phyloP scores from a whole-genome alignment of 2,113 vertebrate species.

The Daboia siamensis region DNA sequence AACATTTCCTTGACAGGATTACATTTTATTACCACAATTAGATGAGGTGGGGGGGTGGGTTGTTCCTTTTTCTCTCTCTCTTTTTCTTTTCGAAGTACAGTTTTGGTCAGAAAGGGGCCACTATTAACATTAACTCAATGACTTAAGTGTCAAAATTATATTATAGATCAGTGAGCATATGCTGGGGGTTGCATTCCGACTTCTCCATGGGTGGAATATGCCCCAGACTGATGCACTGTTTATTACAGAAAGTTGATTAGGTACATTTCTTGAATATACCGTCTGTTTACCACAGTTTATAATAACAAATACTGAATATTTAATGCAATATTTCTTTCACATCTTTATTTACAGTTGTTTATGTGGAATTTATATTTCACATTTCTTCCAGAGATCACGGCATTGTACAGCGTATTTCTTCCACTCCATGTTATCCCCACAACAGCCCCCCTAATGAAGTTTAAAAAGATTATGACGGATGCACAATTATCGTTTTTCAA shows the following conservation, averaged over 20 bases:
- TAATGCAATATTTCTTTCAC: not conserved
- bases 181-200: not conserved
- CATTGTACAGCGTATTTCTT: not conserved
- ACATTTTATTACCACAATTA: not conserved
- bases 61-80: not conserved
- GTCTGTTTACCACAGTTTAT: not conserved
- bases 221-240: not conserved
- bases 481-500: not conserved
- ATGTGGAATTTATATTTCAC: not conserved
- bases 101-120: not conserved
- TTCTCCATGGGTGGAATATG: not conserved
- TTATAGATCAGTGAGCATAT: not conserved
- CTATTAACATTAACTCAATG: not conserved
- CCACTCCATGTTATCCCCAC: not conserved
- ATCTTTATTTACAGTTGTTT: not conserved
- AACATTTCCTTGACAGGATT: constrained; percentile 3
- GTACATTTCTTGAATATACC: not conserved
- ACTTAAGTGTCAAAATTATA: not conserved
- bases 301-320: not conserved
- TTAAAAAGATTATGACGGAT: not conserved
- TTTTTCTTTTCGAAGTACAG: not conserved
- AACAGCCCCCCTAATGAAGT: not conserved
- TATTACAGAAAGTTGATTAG: not conserved
- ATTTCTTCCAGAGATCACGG: not conserved
- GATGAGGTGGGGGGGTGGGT: not conserved